Evolutionary conservation across 2,797 vertebrate genomes (phyloP), one percentile per base, ranked within the genome.

Genomic region (Lophius americanus): DNA sequence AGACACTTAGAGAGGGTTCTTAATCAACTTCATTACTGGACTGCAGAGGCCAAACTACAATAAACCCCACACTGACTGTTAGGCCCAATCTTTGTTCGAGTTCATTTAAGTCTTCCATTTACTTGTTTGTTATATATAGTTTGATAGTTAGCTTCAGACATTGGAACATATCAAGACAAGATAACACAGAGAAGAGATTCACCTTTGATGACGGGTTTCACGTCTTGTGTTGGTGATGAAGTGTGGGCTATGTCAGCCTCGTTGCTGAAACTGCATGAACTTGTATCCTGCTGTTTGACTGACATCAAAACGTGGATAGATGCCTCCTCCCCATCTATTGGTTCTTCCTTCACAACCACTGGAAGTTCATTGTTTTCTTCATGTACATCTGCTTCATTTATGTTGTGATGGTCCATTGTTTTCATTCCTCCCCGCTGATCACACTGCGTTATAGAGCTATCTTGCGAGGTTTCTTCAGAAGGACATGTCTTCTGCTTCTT

Each of bases 181-280:
- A 3, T 11, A 4, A 9, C 9, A 43, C 10, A 13, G 47, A 50
- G 11, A 54, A 41, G 60, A 7, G 39, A 2, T 43, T 86, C 64
- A 99, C 98, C 97, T 96, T 95, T 98, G 53, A 86, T 74, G 4
- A 79, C 56, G 0, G 85, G 88, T 77, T 94, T 95, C 0, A 76
- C 7, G 52, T 89, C 64, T 44, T 73, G 63, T 3, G 95, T 93
- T 0, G 92, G 94, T 6, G 95, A 95, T 0, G 95, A 94, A 36
- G 85, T 58, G 23, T 76, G n/a, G 3, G 75, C 79, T 9, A 0
- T 71, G 43, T 3, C 76, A 43, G 42, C 47, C 9, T 32, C 37
- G 6, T n/a, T 6, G 43, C 46, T 49, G 23, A 49, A 2, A 37
- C 55, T 49, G 13, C 54, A 39, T 0, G 46, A 60, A 6, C 3